Evolutionary conservation across 1,140 invertebrate genomes (phyloP), one percentile per base, ranked within the genome.

Genomic region (Drosophila pachea): DNA sequence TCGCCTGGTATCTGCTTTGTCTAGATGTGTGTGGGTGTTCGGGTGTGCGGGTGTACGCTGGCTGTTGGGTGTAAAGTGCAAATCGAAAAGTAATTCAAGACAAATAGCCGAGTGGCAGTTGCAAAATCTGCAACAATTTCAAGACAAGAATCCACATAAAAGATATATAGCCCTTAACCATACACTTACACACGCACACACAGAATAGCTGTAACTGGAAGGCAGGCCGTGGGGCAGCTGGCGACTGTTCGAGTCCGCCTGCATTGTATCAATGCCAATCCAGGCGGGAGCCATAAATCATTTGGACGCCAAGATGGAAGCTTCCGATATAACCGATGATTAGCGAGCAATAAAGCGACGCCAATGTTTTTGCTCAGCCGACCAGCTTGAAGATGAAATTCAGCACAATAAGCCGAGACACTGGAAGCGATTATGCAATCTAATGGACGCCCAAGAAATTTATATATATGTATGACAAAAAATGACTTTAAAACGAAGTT

Each of bases 231-330:
- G 12, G 22, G 8, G 31, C 48, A 29, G 32, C 35, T 29, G n/a
- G 32, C 31, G 36, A 12, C 43, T 12, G 56, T 22, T 16, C 5
- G 9, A 9, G 32, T 48, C 40, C 45, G 33, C 36, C 62, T 58
- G 67, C 61, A 69, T 69, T 70, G 68, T 55, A 71, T 71, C 64
- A 68, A 60, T 71, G 64, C 63, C 64, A 70, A 70, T 70, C 68
- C 61, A 70, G 65, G 62, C 62, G 68, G 62, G 66, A 7, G 22
- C 43, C 68, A 71, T 71, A 71, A 71, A 71, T 71, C 68, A 71
- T 71, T 71, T 71, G 55, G 50, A 14, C 49, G 68, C 56, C 68
- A 67, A 71, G 68, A 66, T 69, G 61, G 32, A 69, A 65, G 67
- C 67, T 58, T 58, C 53, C 62, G 68, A 70, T 66, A 66, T 53